Conservation (phyloP, 2,113 vertebrate genomes). For the Myocastor coypus region DNA sequence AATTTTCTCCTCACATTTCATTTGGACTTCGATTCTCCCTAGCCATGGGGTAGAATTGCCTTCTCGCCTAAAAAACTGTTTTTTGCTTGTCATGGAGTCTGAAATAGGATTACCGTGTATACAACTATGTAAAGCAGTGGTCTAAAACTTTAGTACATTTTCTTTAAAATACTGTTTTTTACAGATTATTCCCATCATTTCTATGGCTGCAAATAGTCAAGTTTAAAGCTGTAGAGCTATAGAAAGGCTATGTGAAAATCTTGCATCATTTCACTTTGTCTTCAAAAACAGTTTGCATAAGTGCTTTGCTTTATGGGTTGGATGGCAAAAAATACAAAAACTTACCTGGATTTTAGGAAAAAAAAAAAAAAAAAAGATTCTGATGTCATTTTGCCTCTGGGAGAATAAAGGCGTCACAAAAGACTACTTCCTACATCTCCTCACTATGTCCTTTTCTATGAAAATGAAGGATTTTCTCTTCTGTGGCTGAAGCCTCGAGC, state of each 20-base stretch:
- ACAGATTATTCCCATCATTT: constrained; percentile 32
- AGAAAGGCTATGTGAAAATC: not conserved
- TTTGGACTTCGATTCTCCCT: constrained; percentile 63
- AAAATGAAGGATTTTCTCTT: not conserved
- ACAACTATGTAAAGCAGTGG: not conserved
- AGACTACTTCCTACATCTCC: not conserved
- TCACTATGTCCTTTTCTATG: not conserved
- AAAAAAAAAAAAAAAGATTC: not conserved
- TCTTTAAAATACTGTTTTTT: constrained; percentile 62
- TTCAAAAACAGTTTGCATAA: constrained; percentile 35
- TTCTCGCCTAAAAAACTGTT: constrained; percentile 62
- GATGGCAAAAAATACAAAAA: not conserved
- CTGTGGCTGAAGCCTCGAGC: not conserved
- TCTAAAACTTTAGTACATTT: constrained; percentile 52
- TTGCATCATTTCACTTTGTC: constrained; percentile 57
- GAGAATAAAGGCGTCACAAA: not conserved
- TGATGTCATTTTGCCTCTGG: not conserved
- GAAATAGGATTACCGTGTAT: constrained; percentile 55
- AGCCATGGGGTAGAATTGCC: constrained; percentile 61
- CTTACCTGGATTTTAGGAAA: not conserved
- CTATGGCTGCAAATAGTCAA: not conserved
- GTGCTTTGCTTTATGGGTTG: not conserved
- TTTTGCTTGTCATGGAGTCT: constrained; percentile 66
- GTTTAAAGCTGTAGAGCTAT: constrained; percentile 1
- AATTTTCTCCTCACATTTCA: constrained; percentile 63